Conservation (phyloP, 1,140 invertebrate genomes). For the Trigoniulus corallinus region DNA sequence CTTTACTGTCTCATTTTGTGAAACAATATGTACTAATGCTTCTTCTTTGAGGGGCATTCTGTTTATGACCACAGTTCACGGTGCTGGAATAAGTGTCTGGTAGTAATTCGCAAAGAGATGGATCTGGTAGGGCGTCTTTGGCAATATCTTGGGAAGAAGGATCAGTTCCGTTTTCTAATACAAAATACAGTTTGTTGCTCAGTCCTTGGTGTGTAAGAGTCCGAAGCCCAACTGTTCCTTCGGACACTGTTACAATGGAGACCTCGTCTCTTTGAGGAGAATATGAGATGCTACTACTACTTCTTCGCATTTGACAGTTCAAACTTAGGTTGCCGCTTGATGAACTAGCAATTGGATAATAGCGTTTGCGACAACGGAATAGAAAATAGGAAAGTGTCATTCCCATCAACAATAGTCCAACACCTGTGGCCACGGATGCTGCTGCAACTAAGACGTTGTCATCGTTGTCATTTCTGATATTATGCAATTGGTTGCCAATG, state of each 20-base stretch:
- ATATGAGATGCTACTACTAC: slow-evolving; percentile 14
- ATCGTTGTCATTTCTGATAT: not conserved
- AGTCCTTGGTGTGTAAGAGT: slow-evolving; percentile 11
- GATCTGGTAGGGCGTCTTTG: slow-evolving; percentile 2
- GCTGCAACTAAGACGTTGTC: not conserved
- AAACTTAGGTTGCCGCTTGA: not conserved
- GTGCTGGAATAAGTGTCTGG: too few relatives aligned
- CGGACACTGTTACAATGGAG: slow-evolving; percentile 15
- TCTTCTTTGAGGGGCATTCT: too few relatives aligned
- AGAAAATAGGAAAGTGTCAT: not conserved
- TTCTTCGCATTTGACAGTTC: not conserved
- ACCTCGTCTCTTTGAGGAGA: slow-evolving; percentile 16
- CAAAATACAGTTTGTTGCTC: slow-evolving; percentile 13
- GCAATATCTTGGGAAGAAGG: not conserved
- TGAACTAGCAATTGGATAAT: not conserved
- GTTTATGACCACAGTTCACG: too few relatives aligned
- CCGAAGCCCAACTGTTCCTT: slow-evolving; percentile 11
- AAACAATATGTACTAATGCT: too few relatives aligned
- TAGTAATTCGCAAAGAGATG: slow-evolving; percentile 1
- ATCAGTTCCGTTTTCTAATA: slow-evolving; percentile 9
- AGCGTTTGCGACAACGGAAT: not conserved
- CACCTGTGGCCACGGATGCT: not conserved
- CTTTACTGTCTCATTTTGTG: too few relatives aligned
- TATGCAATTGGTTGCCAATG: slow-evolving; percentile 2
- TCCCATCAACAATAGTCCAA: not conserved